Conservation (phyloP, 2,797 vertebrate genomes). For the Tympanoctomys barrerae region DNA sequence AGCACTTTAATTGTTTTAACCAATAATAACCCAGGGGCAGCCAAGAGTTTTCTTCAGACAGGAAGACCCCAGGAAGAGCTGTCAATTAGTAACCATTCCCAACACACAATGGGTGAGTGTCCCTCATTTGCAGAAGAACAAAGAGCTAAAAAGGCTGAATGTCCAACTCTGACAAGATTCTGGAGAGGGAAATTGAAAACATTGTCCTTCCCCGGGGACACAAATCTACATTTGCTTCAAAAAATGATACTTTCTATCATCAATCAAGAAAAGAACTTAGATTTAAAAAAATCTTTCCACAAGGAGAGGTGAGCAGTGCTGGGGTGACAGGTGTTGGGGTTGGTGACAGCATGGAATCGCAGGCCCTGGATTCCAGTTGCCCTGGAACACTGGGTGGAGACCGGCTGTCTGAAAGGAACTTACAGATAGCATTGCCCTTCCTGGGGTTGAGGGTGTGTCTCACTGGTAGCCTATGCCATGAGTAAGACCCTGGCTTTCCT, state of each 20-base stretch:
- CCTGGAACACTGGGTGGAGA: constrained; percentile 43
- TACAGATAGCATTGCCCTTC: neutral
- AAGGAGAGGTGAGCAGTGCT: neutral
- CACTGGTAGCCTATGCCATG: neutral
- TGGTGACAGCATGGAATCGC: neutral
- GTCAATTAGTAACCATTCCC: constrained; percentile 51
- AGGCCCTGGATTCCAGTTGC: neutral
- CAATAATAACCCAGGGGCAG: constrained; percentile 79
- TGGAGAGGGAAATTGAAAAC: constrained; percentile 34
- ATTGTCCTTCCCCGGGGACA: constrained; percentile 1
- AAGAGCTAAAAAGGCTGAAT: constrained; percentile 67
- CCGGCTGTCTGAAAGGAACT: constrained; percentile 2
- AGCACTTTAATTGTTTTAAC: constrained; percentile 80
- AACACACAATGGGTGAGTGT: constrained; percentile 76
- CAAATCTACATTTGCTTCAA: constrained; percentile 40
- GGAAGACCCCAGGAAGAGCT: constrained; percentile 84
- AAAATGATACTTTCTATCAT: constrained; percentile 49
- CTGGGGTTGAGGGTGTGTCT: neutral
- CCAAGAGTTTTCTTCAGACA: constrained; percentile 78
- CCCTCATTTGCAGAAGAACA: constrained; percentile 70
- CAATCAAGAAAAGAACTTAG: neutral
- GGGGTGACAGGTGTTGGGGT: neutral
- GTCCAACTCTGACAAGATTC: constrained; percentile 20
- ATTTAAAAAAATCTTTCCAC: neutral
- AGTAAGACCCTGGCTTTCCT: neutral